Evolutionary conservation across 1,140 invertebrate genomes (phyloP), one percentile per base, ranked within the genome.

Genomic region (Neodiprion fabricii): DNA sequence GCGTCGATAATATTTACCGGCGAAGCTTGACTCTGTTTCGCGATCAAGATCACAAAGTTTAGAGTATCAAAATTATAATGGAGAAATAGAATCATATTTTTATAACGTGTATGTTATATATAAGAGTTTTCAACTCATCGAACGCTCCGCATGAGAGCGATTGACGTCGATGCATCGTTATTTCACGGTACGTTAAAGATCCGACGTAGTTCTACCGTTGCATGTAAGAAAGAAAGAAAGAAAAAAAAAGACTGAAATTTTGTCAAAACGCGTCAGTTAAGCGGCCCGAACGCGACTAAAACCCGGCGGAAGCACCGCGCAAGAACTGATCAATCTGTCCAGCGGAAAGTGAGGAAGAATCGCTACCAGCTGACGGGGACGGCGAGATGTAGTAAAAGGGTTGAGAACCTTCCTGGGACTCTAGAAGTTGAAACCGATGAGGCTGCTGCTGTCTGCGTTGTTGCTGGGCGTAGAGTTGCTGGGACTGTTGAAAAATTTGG

Each of bases 241-340:
- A 40, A 21, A 21, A 21, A 21, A 21, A 21, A 21, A 21, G 17
- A 21, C 17, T 21, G 17, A 21, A 21, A 21, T 21, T 71, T 17
- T 71, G 2, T 11, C 11, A 71, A 10, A 40, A 11, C 11, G n/a
- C 3, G 50, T 65, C 12, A 73, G 61, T 76, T 72, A 1, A 40
- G 66, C 73, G 68, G 71, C 70, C 49, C 61, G 48, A 40, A 76
- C 28, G 28, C 28, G 28, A 74, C 85, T 91, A 92, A 84, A 92
- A 92, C 77, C 91, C 89, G 79, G 93, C 91, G 81, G 92, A 92
- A 81, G 93, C 92, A 61, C 92, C 92, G 83, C 94, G 90, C 65
- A 96, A 90, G 87, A 95, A 96, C 53, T 94, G 93, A 83, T 95
- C 94, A 81, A 96, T 95, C 82, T 95, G 94, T 21, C 93, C 93